Base-by-base conservation (phyloP, 2,888 invertebrate species). In the Loripinus fragilis region DNA sequence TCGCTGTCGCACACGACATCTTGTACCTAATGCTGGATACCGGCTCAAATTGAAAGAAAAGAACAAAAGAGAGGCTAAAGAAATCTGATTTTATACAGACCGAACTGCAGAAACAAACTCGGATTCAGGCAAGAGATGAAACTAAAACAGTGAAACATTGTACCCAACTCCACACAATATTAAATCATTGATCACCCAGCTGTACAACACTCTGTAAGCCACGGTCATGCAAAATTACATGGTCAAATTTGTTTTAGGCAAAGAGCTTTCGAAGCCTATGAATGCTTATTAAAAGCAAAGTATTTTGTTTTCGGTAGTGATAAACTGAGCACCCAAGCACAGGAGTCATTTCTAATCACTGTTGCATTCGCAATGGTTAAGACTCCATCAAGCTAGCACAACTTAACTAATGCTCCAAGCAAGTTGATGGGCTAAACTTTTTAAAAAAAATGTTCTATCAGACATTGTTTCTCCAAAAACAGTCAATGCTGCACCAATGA, bases 161-260 rank as follows among this genome's bases (percentile, higher is more conserved):
- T 52, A 52, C 52, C 52, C 3, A 52, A 2, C 52, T 52, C 10
- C 52, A 52, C 60, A 60, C 60, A 60, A 60, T 60, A 60, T n/a
- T n/a, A n/a, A n/a, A 12, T 25, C 23, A 52, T 52, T 52, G 52
- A 25, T 25, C 30, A 33, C 15, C 8, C 60, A n/a, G n/a, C 25
- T 60, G 60, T 60, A 60, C 60, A 60, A 60, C 60, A 60, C 60
- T 33, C 60, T 52, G 12, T 60, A 60, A 60, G 60, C 60, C 25
- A 60, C 33, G 5, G 60, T 33, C 60, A 60, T 60, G 60, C 60
- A 60, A 60, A n/a, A 17, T 60, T 33, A 33, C 7, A 23, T 48
- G 7, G 15, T 2, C 5, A 25, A 52, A 52, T 52, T 52, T 52
- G 15, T 41, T n/a, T n/a, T 25, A 25, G 52, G 12, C 2, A 7